These are phyloP conservation scores for Crotalus helleri DNA, from an alignment of 2,113 vertebrate species.

Conservation along the genomic window DNA sequence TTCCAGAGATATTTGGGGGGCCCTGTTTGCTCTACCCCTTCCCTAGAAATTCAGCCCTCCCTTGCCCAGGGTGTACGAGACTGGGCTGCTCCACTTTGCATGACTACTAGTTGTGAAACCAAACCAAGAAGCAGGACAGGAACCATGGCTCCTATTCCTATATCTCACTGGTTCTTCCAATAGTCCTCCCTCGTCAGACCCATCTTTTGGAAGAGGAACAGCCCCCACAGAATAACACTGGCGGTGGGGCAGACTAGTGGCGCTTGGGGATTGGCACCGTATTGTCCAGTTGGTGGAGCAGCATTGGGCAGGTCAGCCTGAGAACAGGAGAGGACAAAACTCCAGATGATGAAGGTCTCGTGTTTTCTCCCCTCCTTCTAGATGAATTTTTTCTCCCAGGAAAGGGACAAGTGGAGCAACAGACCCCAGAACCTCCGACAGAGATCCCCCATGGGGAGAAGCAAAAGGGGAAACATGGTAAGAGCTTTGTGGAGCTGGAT, in stretches of 20 bases:
- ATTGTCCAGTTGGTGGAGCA: not conserved
- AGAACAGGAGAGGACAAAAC: not conserved
- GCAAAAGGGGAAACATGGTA: not conserved
- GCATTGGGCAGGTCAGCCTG: not conserved
- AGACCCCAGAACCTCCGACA: not conserved
- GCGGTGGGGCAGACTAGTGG: not conserved
- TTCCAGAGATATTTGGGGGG: not conserved
- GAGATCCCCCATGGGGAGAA: not conserved
- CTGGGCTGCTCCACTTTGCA: not conserved
- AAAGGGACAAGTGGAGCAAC: not conserved
- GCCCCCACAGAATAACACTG: not conserved
- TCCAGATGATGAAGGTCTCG: not conserved
- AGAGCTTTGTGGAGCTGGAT: not conserved
- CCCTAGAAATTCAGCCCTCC: not conserved
- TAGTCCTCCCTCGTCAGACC: not conserved
- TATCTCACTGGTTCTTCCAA: not conserved
- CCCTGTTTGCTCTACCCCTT: not conserved
- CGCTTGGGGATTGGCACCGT: not conserved
- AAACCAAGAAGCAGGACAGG: not conserved
- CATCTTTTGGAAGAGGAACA: not conserved
- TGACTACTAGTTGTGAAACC: not conserved
- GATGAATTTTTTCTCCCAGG: rapidly evolving
- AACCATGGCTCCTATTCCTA: not conserved
- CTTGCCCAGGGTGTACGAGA: not conserved
- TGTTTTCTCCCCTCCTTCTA: not conserved